These are phyloP conservation scores for Hirtodrosophila alboralis DNA, from an alignment of 2,888 invertebrate genomes.

Conservation along the genomic window DNA sequence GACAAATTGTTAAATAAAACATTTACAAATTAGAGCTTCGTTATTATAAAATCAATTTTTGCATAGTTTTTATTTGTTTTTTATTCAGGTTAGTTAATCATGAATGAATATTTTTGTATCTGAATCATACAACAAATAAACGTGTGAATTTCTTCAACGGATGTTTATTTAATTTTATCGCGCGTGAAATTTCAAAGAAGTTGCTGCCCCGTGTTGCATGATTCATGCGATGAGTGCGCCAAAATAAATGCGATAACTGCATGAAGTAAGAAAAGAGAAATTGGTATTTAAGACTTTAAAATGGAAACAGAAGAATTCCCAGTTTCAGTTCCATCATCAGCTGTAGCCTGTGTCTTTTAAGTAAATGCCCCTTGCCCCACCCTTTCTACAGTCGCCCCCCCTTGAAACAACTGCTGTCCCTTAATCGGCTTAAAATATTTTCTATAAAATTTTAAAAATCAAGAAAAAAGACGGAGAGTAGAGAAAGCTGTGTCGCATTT, in stretches of 20 bases:
- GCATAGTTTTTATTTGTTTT: constrained; percentile 7
- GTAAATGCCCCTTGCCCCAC: neutral
- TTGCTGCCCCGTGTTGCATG: constrained; percentile 29
- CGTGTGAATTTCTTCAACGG: constrained; percentile 39
- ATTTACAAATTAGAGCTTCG: constrained; percentile 18
- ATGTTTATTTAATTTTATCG: constrained; percentile 65
- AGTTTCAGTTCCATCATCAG: constrained; percentile 18
- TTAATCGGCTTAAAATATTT: constrained; percentile 51
- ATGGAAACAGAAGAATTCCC: constrained; percentile 9
- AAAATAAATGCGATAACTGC: constrained; percentile 24
- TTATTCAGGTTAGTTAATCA: neutral
- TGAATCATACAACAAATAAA: constrained; percentile 8
- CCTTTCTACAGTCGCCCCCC: too few species aligned
- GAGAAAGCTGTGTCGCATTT: neutral
- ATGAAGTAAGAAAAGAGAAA: constrained; percentile 13
- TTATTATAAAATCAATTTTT: neutral
- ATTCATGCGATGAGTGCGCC: constrained; percentile 54
- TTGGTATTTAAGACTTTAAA: neutral
- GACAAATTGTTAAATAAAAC: constrained; percentile 33
- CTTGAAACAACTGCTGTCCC: constrained; percentile 1
- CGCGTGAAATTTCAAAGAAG: constrained; percentile 65
- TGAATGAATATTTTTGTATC: constrained; percentile 27
- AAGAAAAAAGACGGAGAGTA: neutral
- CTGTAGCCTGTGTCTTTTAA: constrained; percentile 3
- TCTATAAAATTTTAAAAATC: constrained; percentile 20